Evolutionary conservation across 2,888 invertebrate genomes (phyloP).

Genomic region (Gastrophysa polygoni): DNA sequence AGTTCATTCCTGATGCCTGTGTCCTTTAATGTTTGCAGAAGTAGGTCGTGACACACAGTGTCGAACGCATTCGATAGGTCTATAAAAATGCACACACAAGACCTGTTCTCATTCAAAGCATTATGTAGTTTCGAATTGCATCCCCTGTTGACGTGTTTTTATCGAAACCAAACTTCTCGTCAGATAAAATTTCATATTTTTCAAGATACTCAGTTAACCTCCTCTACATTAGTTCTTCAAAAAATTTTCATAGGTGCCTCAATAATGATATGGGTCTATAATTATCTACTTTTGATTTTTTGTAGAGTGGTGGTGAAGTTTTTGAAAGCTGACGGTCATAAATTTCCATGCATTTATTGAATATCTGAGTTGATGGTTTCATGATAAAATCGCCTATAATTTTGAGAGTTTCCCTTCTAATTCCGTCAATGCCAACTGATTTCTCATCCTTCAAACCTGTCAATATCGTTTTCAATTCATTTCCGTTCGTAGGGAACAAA

Average conservation of each 20-base stretch:
- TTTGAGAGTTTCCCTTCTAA: background rate
- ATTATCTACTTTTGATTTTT: background rate
- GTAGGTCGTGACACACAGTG: background rate
- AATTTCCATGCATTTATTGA: background rate
- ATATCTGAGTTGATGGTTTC: background rate
- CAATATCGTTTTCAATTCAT: background rate
- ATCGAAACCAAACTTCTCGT: background rate
- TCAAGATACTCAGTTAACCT: too few relatives aligned
- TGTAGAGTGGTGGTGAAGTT: background rate
- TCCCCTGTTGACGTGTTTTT: background rate
- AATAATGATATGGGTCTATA: too few relatives aligned
- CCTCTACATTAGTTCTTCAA: background rate
- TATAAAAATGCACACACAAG: slow-evolving; percentile 2
- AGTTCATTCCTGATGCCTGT: background rate
- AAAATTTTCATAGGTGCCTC: background rate
- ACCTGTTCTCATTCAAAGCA: slow-evolving; percentile 10
- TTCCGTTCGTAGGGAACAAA: background rate
- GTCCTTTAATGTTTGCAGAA: background rate
- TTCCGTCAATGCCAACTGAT: background rate
- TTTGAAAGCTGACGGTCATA: background rate
- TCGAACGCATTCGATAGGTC: slow-evolving; percentile 1
- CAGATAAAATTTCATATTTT: background rate
- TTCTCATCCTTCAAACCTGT: too few relatives aligned
- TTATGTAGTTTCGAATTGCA: background rate
- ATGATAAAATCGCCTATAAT: background rate